phyloP scores from a whole-genome alignment of 1,140 invertebrate species.

The Drosophila truncata region DNA sequence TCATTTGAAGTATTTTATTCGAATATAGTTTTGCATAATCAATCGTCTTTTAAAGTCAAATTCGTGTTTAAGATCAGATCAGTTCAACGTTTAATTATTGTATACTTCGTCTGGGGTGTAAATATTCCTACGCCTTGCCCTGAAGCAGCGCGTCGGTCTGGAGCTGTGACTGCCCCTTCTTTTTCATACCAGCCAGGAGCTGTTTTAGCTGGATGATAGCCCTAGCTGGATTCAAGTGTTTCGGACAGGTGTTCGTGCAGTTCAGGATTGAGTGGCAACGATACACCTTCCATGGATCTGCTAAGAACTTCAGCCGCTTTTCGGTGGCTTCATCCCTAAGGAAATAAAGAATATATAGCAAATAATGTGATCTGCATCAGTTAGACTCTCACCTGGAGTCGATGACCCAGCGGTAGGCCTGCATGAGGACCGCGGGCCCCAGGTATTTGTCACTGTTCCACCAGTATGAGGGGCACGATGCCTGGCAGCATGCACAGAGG shows the following conservation, averaged over 20 bases:
- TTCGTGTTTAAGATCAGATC: constrained; percentile 1
- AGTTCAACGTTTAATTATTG: constrained; percentile 2
- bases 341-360: neutral
- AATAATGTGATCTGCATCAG: neutral
- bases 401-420: constrained; percentile 97
- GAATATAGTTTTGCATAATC: neutral
- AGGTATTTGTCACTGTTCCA: constrained; percentile 99
- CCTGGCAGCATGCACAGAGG: constrained; percentile 98
- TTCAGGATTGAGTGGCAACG: constrained; percentile 98
- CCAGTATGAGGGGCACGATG: constrained; percentile 98
- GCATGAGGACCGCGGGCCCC: constrained; percentile 97
- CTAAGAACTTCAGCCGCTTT: constrained; percentile 92
- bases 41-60: neutral
- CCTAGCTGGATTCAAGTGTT: constrained; percentile 97
- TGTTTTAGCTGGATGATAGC: constrained; percentile 98
- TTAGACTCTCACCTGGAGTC: constrained; percentile 89
- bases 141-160: constrained; percentile 86
- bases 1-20: neutral
- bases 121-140: constrained; percentile 1
- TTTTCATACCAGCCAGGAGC: constrained; percentile 91
- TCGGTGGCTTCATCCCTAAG: constrained; percentile 92
- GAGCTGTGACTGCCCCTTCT: constrained; percentile 91
- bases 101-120: neutral
- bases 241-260: constrained; percentile 98
- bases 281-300: constrained; percentile 96